Evolutionary conservation across 2,113 vertebrate genomes (phyloP), one percentile per base, ranked within the genome.

Genomic region (Symphodus melops): DNA sequence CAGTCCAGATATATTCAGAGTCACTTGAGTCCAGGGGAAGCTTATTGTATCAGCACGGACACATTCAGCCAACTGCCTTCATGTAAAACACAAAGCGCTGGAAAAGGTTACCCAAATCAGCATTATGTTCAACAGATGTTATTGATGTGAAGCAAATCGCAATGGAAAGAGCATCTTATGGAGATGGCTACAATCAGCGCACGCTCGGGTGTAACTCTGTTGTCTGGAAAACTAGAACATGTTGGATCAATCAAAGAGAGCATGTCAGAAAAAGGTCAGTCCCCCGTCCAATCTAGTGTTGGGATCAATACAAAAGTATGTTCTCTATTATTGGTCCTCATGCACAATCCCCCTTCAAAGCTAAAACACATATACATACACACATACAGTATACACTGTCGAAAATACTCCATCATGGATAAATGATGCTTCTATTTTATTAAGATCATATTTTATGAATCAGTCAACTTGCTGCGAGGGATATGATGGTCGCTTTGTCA

Each of bases 271-370:
- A 79, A 64, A 87, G 88, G 89, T 89, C 85, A 84, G 68, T 21
- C 48, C 71, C 51, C 56, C 9, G 17, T 83, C 82, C 68, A 85
- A 69, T 86, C 77, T 58, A 63, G 56, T 71, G 83, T 87, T 85
- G 81, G 85, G 88, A 88, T 86, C 84, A 63, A 86, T 79, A 89
- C 88, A 81, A 88, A 88, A 80, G 73, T 85, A 69, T 91, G 89
- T 78, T 90, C 65, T 79, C 66, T 57, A 87, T 91, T 88, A 88
- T 72, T 82, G 77, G 70, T 67, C 8, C 21, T 12, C 28, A 33
- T 67, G 48, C 21, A 33, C 33, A 33, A 49, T 71, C 37, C 46
- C 17, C 55, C 28, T 52, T 58, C 20, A 66, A 80, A 73, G 52
- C 8, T 53, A 25, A 65, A 28, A 57, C 56, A 83, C 9, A 1